These are phyloP conservation scores for Trichonephila clavipes DNA, from an alignment of 1,140 invertebrate species.

Conservation along the genomic window DNA sequence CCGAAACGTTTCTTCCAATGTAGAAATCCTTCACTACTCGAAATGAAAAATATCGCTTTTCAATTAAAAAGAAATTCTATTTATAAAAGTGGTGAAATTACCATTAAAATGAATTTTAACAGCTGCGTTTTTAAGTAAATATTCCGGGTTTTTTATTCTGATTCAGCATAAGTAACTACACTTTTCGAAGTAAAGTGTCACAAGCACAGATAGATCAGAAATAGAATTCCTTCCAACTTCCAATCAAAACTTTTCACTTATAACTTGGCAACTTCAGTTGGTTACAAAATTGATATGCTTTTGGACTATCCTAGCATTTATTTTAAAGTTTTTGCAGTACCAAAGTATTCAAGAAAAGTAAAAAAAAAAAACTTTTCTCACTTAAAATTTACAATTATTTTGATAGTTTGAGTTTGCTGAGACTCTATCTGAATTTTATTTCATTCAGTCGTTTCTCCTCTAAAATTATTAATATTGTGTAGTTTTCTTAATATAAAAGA, in stretches of 20 bases:
- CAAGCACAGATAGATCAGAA: constrained; percentile 25
- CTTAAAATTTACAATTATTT: no score
- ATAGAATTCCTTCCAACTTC: constrained; percentile 45
- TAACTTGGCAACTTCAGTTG: constrained; percentile 68
- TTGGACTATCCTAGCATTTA: no score
- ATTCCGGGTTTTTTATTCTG: neutral
- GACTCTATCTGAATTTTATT: no score
- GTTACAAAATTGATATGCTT: neutral
- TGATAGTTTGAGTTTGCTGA: no score
- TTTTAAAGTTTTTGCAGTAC: no score
- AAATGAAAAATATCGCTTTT: neutral
- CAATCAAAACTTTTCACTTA: constrained; percentile 47
- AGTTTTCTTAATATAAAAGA: no score
- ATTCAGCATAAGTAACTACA: neutral
- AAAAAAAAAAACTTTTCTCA: no score
- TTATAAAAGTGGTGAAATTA: neutral
- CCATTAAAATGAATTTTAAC: constrained; percentile 5
- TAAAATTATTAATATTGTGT: no score
- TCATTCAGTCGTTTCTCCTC: no score
- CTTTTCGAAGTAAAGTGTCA: neutral
- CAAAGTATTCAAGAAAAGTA: no score
- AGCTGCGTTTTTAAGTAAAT: neutral
- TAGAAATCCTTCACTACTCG: neutral
- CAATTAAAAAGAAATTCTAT: neutral
- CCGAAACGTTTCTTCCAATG: constrained; percentile 6